Evolutionary conservation across 2,797 vertebrate genomes (phyloP).

Genomic region (Salmo trutta): DNA sequence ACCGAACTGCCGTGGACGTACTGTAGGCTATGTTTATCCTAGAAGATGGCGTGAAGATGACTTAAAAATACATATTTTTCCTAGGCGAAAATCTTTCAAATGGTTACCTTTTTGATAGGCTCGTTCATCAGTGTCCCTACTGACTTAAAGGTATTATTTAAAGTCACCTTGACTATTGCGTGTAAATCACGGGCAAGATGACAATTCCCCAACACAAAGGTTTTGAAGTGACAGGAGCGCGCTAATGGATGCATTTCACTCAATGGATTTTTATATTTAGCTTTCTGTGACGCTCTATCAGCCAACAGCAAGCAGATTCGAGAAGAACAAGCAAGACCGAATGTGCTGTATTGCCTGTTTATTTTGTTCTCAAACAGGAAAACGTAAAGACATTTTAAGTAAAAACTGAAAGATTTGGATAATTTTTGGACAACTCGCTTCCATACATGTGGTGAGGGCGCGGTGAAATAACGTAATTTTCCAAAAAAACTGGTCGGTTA

Average conservation of each 20-base stretch:
- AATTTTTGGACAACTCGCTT: slow-evolving; percentile 26
- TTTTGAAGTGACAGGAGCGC: slow-evolving; percentile 49
- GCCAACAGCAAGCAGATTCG: slow-evolving; percentile 42
- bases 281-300: slow-evolving; percentile 36
- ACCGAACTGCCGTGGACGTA: slow-evolving; percentile 19
- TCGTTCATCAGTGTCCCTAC: slow-evolving; percentile 21
- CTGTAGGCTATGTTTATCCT: slow-evolving; percentile 19
- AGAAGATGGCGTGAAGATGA: slow-evolving; percentile 42
- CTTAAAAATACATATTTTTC: slow-evolving; percentile 10
- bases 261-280: slow-evolving; percentile 71
- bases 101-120: slow-evolving; percentile 29
- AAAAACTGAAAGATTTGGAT: slow-evolving; percentile 49
- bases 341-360: slow-evolving; percentile 47
- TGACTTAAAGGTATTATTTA: slow-evolving; percentile 30
- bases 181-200: slow-evolving; percentile 47
- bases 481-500: slow-evolving; percentile 62
- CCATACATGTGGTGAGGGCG: slow-evolving; percentile 16
- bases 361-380: slow-evolving; percentile 37
- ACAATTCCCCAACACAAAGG: slow-evolving; percentile 31
- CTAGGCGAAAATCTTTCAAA: slow-evolving; percentile 37
- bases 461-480: slow-evolving; percentile 52
- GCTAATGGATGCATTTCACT: slow-evolving; percentile 63
- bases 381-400: slow-evolving; percentile 15
- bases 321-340: slow-evolving; percentile 36
- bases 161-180: slow-evolving; percentile 33